These are phyloP conservation scores for Pachyrhynchus sulphureomaculatus DNA, from an alignment of 1,140 invertebrate genomes.

Conservation along the genomic window DNA sequence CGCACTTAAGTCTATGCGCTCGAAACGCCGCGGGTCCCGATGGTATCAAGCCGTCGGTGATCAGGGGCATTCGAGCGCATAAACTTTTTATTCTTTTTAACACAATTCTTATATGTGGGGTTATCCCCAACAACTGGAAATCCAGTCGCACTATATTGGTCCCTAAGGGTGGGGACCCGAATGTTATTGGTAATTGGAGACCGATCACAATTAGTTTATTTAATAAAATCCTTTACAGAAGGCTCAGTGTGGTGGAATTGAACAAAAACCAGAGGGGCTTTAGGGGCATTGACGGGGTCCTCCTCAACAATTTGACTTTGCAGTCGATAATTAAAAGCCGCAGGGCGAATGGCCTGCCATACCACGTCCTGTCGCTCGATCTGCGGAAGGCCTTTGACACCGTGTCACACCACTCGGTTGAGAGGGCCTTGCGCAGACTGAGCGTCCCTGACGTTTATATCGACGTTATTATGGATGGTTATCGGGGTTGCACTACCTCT, in stretches of 20 bases:
- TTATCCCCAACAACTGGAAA: too few species aligned
- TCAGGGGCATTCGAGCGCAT: too few species aligned
- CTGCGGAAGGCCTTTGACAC: conserved; percentile 33
- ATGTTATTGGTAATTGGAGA: conserved; percentile 1
- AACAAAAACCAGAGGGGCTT: conserved; percentile 6
- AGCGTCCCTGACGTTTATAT: not conserved
- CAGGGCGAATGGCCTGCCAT: conserved; percentile 26
- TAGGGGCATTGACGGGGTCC: not conserved
- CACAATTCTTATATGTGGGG: too few species aligned
- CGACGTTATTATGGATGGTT: conserved; percentile 35
- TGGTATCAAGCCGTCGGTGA: too few species aligned
- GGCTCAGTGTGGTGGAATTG: not conserved
- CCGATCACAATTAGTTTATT: conserved; percentile 17
- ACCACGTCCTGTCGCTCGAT: conserved; percentile 45
- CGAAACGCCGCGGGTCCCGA: too few species aligned
- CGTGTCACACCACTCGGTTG: not conserved
- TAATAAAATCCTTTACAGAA: conserved; percentile 1
- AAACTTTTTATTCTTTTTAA: too few species aligned
- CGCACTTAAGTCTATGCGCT: too few species aligned
- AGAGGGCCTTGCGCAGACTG: not conserved
- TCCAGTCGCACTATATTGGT: not conserved
- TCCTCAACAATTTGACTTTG: conserved; percentile 29
- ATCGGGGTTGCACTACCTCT: conserved; percentile 29
- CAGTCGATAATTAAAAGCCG: conserved; percentile 40
- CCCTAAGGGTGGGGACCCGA: not conserved